Base-by-base conservation (phyloP, 2,797 vertebrate genomes). In the Gouania willdenowi region DNA sequence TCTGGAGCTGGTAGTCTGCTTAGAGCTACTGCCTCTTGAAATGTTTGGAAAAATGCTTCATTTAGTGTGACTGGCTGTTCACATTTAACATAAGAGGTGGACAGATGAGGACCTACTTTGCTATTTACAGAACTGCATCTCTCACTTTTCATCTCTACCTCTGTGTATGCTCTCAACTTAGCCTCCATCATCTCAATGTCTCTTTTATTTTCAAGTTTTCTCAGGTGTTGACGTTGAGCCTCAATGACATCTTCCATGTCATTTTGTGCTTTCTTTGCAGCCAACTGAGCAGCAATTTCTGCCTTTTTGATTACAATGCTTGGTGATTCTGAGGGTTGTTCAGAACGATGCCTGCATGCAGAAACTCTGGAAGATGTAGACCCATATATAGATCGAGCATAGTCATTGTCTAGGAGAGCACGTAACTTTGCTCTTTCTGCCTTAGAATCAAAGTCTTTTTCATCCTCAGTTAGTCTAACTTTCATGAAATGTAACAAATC, bases 101-200 rank as follows among this genome's bases (percentile, higher is more conserved):
- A 8, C 4, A 1, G 10, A 4, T 6, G 7, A 14, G 7, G 6
- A 24, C 10, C 6, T 1, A 6, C 15, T 6, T 24, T 2, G 7
- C 15, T 20, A 30, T 6, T 2, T 5, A 3, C 3, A 10, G 14
- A 2, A 3, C 28, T 42, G 2, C 15, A 6, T 11, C 3, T 10
- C 1, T 7, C 13, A 26, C 11, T 15, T 34, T 33, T 59, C 38
- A 11, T 4, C 19, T 69, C 53, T 6, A 63, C 49, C 3, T 63
- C 35, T 18, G 30, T 31, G 24, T 54, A 69, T 1, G 44, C 47
- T 6, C 18, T 41, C 1, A 61, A 33, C 19, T 50, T 62, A 26
- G 51, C 56, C 26, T 62, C 2, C 2, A 37, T 43, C 1, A 38
- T 5, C 1, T 32, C 12, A 44, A 44, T 13, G 10, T 50, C 30